Evolutionary conservation across 2,113 vertebrate genomes (phyloP).

Genomic region (Mustela lutreola): DNA sequence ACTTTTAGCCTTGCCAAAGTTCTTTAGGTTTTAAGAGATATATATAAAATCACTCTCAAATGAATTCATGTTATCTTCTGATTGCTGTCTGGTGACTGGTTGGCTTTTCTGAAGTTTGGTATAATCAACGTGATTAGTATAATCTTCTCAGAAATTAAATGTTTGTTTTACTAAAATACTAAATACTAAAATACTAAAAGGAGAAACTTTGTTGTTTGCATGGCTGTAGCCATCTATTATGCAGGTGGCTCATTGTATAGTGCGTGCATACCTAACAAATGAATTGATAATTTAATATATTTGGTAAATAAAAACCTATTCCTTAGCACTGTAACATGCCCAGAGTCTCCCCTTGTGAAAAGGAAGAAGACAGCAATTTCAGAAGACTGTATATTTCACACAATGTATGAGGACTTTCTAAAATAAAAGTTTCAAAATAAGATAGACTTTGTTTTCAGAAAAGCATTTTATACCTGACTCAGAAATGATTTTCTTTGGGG

Average conservation of each 20-base stretch:
- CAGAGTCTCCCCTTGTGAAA: neutral
- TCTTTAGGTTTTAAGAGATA: slow-evolving; percentile 35
- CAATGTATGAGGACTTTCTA: neutral
- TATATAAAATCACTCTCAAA: slow-evolving; percentile 50
- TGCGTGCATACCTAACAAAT: neutral
- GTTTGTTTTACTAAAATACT: slow-evolving; percentile 51
- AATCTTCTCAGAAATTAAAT: slow-evolving; percentile 61
- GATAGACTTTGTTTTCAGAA: neutral
- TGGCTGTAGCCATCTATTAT: neutral
- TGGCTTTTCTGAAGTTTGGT: slow-evolving; percentile 39
- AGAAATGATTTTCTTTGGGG: slow-evolving; percentile 31
- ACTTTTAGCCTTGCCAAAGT: neutral
- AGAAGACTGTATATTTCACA: neutral
- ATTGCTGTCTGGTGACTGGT: slow-evolving; percentile 48
- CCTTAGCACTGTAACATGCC: neutral
- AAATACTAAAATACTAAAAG: slow-evolving; percentile 27
- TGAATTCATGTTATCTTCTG: slow-evolving; percentile 67
- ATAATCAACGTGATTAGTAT: slow-evolving; percentile 41
- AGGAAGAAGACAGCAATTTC: neutral
- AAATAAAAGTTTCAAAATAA: neutral
- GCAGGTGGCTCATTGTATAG: neutral
- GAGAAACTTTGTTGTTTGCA: neutral
- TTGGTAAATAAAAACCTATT: neutral
- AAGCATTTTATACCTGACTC: neutral
- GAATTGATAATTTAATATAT: slow-evolving; percentile 4